Evolutionary conservation across 2,888 invertebrate species (phyloP), one percentile per base, ranked within the genome.

Genomic region (Trichopoda pennipes): DNA sequence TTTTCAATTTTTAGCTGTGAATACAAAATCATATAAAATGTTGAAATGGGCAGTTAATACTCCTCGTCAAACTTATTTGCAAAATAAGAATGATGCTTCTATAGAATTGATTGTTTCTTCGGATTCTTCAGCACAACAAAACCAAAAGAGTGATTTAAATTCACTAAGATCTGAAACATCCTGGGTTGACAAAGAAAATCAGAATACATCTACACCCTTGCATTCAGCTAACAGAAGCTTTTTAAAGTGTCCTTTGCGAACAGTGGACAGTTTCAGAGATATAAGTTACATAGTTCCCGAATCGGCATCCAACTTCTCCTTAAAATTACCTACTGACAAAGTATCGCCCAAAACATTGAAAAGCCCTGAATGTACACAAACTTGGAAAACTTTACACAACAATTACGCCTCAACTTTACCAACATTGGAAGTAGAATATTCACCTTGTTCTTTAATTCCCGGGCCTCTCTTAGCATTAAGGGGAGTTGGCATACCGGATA

Each of bases 361-460:
- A 49, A 76, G 73, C 8, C 73, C 78, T 3, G 72, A 78, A 51
- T 35, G 9, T 9, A 19, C 3, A n/a, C 35, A 44, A 55, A 55
- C 21, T 28, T 28, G 14, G 9, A 58, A 64, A 66, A 58, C 38
- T 38, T 12, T 47, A 10, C 84, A 85, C 0, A 80, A 85, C 19
- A 87, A 85, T 17, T 89, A 88, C 28, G 89, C 90, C 49, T 87
- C 87, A 66, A 90, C 90, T 6, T 75, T 90, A 75, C 90, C 90
- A 64, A 90, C 89, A 55, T 90, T 90, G 74, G 91, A 91, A 86
- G 88, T 90, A 23, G 91, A 91, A 83, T 91, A 91, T 79, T 91
- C 91, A 6, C 91, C 91, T 16, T 89, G 89, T 61, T 86, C 86
- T 21, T 70, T 89, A 14, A 87, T 91, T 12, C 88, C 91, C 0